Conservation (phyloP, 2,797 vertebrate genomes). For the Cetoscarus ocellatus region DNA sequence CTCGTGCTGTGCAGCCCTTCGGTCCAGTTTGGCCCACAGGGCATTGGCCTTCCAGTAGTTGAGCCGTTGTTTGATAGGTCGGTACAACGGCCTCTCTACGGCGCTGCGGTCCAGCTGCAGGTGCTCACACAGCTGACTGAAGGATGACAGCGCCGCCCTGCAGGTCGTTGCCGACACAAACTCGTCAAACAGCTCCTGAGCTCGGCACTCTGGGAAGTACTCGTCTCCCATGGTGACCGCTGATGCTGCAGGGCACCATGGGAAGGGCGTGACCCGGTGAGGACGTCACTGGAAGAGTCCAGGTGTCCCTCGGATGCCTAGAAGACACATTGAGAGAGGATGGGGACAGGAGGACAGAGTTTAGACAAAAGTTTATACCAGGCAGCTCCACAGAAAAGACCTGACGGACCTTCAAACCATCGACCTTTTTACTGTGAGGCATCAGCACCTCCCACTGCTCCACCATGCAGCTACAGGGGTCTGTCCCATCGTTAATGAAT, state of each 20-base stretch:
- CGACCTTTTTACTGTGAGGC: no score
- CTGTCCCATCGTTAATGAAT: no score
- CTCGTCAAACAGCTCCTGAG: slow-evolving; percentile 91
- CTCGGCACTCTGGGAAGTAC: slow-evolving; percentile 77
- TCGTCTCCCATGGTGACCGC: slow-evolving; percentile 71
- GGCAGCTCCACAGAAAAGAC: no score
- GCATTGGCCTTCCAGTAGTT: slow-evolving; percentile 97
- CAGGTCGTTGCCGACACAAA: slow-evolving; percentile 95
- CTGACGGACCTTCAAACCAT: no score
- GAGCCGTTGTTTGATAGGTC: slow-evolving; percentile 90
- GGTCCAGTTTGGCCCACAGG: slow-evolving; percentile 95
- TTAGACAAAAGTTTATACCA: no score
- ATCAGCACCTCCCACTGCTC: no score
- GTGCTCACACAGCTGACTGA: slow-evolving; percentile 92
- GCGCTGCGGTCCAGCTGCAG: slow-evolving; percentile 85
- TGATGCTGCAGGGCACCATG: slow-evolving; percentile 41
- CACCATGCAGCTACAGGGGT: no score
- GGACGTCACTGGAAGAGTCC: slow-evolving; percentile 47
- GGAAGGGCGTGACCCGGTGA: slow-evolving; percentile 33
- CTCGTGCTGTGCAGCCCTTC: slow-evolving; percentile 90
- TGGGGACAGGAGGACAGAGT: no score
- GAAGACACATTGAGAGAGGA: background rate
- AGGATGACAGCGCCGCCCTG: slow-evolving; percentile 90
- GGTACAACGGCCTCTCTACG: slow-evolving; percentile 85
- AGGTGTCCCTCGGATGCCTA: slow-evolving; percentile 24